Evolutionary conservation across 2,797 vertebrate species (phyloP), one percentile per base, ranked within the genome.

Genomic region (Gymnopithys bicolor): DNA sequence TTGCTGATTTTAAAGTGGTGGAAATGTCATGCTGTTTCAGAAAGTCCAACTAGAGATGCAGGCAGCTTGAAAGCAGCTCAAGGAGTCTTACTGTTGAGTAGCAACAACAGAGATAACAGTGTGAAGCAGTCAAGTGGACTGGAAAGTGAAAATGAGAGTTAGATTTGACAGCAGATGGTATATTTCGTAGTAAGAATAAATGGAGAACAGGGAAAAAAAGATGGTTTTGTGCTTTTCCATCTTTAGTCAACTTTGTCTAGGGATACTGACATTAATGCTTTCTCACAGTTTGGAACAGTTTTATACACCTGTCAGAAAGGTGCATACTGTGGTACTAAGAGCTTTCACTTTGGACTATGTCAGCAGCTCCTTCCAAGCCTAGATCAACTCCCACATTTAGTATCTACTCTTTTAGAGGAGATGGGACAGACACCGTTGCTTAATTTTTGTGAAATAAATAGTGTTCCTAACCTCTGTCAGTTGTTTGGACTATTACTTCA

Each of bases 121-220:
- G 0, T 86, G 94, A 95, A 93, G 28, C 39, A 71, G 55, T 83
- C 58, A 92, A 89, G 64, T 78, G 58, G 66, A 93, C 62, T 91
- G 73, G 58, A 94, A 95, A 92, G 62, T 85, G 79, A 87, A 94
- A 94, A 83, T 55, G 14, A 79, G 58, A 80, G 53, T 89, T 91
- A 62, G 5, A 28, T 28, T 83, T 86, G 71, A 81, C 39, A 87
- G 48, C 48, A 93, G 66, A 77, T 75, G 39, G 46, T 78, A 7
- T 78, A 90, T 81, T 95, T 81, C 30, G 58, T 71, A 35, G 68
- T 59, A 73, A 87, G 43, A 76, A 60, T 91, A 48, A 63, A 13
- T 30, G 41, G n/a, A 89, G 53, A 91, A 25, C 39, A 41, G 16
- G 39, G 32, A 85, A 70, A 37, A 37, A 32, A 60, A 33, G 6